phyloP scores from a whole-genome alignment of 2,888 invertebrate genomes.

The Vandiemenella viatica region DNA sequence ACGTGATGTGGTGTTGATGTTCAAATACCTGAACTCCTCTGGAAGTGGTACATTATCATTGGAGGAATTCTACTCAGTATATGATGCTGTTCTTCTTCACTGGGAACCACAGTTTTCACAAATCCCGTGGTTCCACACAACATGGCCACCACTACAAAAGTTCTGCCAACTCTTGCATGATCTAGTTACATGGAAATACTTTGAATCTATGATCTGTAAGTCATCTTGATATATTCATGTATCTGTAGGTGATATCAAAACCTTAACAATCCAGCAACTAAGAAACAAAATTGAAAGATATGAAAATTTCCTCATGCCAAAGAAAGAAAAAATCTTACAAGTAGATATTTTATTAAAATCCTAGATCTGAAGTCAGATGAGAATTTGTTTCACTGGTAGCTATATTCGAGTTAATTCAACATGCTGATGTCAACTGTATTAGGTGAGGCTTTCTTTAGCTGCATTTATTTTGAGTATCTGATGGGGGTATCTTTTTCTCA shows the following conservation, averaged over 20 bases:
- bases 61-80: conserved; percentile 57
- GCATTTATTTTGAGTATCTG: too few relatives aligned
- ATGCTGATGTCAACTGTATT: too few relatives aligned
- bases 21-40: conserved; percentile 58
- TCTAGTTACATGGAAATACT: conserved; percentile 54
- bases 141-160: conserved; percentile 43
- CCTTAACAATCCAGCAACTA: too few relatives aligned
- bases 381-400: too few relatives aligned
- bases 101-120: conserved; percentile 54
- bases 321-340: too few relatives aligned
- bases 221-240: conserved; percentile 20
- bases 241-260: conserved; percentile 1
- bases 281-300: too few relatives aligned
- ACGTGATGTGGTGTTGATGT: conserved; percentile 62
- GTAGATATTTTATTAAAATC: too few relatives aligned
- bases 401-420: too few relatives aligned
- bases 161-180: conserved; percentile 42
- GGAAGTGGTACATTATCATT: conserved; percentile 48
- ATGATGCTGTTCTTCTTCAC: conserved; percentile 53
- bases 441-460: too few relatives aligned
- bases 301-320: too few relatives aligned
- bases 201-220: conserved; percentile 58
- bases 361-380: too few relatives aligned
- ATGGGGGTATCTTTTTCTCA: too few relatives aligned
- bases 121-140: conserved; percentile 57